These are phyloP conservation scores for Athrips mouffetella DNA, from an alignment of 2,888 invertebrate species.

Conservation along the genomic window DNA sequence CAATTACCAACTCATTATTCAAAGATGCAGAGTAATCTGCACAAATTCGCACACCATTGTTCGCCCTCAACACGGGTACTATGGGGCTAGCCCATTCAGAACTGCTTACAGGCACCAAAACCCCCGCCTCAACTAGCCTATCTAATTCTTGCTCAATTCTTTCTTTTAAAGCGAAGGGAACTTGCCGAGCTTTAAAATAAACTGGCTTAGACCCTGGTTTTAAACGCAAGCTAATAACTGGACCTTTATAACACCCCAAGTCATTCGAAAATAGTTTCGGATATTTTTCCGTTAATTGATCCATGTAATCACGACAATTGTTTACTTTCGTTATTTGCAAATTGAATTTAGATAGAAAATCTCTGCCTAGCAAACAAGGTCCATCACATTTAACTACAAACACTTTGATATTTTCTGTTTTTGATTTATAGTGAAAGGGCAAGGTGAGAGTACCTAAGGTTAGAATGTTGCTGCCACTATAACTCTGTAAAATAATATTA, in stretches of 20 bases:
- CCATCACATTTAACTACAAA: neutral
- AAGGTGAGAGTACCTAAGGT: conserved; percentile 10
- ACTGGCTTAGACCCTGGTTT: conserved; percentile 7
- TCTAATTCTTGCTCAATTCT: neutral
- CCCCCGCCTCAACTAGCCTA: neutral
- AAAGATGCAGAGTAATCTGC: conserved; percentile 11
- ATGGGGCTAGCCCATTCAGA: conserved; percentile 8
- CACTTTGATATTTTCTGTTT: neutral
- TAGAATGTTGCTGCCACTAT: conserved; percentile 9
- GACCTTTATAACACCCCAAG: conserved; percentile 3
- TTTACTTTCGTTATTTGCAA: neutral
- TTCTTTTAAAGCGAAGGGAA: conserved; percentile 1
- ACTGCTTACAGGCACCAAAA: conserved; percentile 1
- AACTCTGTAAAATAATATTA: conserved; percentile 4
- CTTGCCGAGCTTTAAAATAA: neutral
- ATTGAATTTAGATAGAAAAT: neutral
- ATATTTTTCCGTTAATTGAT: neutral
- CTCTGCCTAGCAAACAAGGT: conserved; percentile 3
- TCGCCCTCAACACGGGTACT: conserved; percentile 12
- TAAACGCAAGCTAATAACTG: neutral
- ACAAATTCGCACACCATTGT: conserved; percentile 8
- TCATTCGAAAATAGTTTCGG: conserved; percentile 9
- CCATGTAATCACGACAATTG: neutral
- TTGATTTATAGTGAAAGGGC: neutral
- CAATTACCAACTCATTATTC: neutral